A percentile compares a stretch with the other conserved stretches of the same genome.
Conservation (phyloP, 37 sponge, comb jelly and placozoan species). For the Ianthella basta region DNA sequence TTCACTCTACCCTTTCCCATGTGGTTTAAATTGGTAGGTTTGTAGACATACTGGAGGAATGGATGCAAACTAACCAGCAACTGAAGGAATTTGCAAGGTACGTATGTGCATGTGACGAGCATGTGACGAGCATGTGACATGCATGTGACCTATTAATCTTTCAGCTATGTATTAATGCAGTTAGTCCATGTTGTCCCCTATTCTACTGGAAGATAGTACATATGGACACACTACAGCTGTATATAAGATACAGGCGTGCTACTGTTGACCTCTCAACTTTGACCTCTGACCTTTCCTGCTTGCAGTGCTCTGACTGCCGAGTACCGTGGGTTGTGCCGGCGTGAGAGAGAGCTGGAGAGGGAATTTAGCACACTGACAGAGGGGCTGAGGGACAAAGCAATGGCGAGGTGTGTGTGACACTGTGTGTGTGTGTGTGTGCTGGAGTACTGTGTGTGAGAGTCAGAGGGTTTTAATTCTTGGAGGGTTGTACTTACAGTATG, state of each 20-base stretch:
- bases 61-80: no score
- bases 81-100: no score
- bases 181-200: no score
- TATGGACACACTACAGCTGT: neutral
- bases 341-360: constrained; percentile 28
- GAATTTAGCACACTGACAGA: constrained; percentile 20
- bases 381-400: constrained; percentile 23
- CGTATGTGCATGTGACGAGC: no score
- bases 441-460: neutral
- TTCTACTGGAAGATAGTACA: no score
- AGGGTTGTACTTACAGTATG: neutral
- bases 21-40: no score
- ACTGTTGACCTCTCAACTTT: neutral
- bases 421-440: constrained; percentile 37
- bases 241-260: neutral
- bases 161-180: no score
- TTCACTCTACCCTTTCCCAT: no score
- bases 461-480: neutral
- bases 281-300: neutral
- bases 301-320: constrained; percentile 32
- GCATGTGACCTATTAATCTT: no score
- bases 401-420: constrained; percentile 26
- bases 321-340: constrained; percentile 31
- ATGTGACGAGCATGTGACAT: no score
- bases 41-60: no score